A percentile compares a stretch with the other conserved stretches of the same genome.
Conservation (phyloP, 2,797 vertebrate species). For the Hoplostethus atlanticus region DNA sequence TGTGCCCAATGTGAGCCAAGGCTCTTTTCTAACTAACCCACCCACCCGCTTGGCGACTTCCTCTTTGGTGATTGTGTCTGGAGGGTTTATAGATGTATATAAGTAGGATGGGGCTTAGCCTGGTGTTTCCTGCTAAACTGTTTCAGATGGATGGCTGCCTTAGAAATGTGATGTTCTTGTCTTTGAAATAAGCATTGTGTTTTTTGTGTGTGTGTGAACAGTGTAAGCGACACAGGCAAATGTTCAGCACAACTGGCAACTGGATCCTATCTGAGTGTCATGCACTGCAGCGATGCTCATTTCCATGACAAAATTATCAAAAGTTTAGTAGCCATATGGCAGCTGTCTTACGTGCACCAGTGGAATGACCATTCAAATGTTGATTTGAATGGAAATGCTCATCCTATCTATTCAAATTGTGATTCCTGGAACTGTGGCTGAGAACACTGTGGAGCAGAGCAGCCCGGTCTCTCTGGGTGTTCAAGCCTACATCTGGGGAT, state of each 20-base stretch:
- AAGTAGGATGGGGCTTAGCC: background rate
- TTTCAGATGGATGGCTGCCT: background rate
- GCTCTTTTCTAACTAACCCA: background rate
- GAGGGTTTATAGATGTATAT: background rate
- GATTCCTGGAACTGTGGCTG: constrained; percentile 41
- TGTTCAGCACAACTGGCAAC: constrained; percentile 57
- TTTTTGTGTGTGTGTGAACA: background rate
- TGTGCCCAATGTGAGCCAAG: constrained; percentile 16
- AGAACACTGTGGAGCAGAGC: constrained; percentile 53
- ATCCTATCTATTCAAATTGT: constrained; percentile 55
- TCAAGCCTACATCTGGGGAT: constrained; percentile 67
- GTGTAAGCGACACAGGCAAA: constrained; percentile 31
- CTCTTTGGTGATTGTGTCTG: background rate
- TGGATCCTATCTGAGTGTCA: constrained; percentile 41
- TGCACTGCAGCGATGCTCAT: constrained; percentile 42
- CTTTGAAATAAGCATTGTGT: no score
- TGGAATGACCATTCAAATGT: constrained; percentile 66
- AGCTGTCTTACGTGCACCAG: constrained; percentile 55
- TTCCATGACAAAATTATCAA: constrained; percentile 74
- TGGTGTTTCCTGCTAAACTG: background rate
- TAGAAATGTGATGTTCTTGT: background rate
- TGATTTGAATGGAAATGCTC: constrained; percentile 70
- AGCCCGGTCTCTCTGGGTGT: constrained; percentile 59
- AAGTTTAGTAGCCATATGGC: constrained; percentile 64
- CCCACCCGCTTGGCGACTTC: background rate